phyloP scores from a whole-genome alignment of 2,113 vertebrate genomes.

The Coracopsis vasa region DNA sequence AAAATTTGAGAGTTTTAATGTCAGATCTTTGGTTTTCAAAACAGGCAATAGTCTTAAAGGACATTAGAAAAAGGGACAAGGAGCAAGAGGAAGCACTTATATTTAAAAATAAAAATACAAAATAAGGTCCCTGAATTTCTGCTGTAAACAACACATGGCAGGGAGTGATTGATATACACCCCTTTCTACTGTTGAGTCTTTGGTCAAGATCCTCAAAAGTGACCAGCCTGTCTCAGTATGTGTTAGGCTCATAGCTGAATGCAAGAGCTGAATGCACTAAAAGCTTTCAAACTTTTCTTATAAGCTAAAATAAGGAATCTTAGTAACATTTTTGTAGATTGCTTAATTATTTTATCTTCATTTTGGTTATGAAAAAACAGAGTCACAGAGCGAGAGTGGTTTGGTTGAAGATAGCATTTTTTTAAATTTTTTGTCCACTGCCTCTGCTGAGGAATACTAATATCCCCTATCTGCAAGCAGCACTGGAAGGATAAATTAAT shows the following conservation, averaged over 20 bases:
- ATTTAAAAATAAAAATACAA: not conserved
- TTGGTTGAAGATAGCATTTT: not conserved
- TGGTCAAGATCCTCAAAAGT: not conserved
- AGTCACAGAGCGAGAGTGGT: not conserved
- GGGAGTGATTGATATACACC: not conserved
- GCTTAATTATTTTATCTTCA: not conserved
- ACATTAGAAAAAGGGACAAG: not conserved
- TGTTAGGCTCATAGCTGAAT: not conserved
- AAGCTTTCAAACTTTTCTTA: not conserved
- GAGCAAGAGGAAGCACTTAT: not conserved
- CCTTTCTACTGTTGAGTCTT: not conserved
- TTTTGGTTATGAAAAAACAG: not conserved
- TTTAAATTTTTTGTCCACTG: not conserved
- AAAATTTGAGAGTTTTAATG: not conserved
- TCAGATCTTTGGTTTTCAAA: not conserved
- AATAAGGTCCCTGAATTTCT: not conserved
- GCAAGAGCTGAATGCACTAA: not conserved
- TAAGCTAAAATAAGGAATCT: not conserved
- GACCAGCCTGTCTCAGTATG: not conserved
- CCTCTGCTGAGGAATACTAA: not conserved
- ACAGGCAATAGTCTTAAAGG: not conserved
- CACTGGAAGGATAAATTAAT: slow-evolving; percentile 18
- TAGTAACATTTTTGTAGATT: not conserved
- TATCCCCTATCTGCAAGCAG: not conserved
- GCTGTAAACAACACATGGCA: rapidly evolving